phyloP scores from a whole-genome alignment of 2,888 invertebrate species.

The Ganaspis brasiliensis region DNA sequence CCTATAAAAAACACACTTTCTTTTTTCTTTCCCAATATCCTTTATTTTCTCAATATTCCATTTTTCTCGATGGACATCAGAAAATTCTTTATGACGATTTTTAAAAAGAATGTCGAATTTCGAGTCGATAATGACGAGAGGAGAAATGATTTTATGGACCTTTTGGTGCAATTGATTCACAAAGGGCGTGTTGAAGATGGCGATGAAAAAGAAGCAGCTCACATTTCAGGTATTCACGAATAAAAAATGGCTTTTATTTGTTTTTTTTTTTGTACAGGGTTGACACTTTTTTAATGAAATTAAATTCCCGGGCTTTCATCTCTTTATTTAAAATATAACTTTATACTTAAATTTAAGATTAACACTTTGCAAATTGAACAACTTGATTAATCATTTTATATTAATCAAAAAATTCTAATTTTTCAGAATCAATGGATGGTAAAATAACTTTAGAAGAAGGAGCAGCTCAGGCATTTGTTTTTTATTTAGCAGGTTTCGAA shows the following conservation, averaged over 20 bases:
- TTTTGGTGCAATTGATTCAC: conserved; percentile 76
- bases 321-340: too few relatives aligned
- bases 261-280: not conserved
- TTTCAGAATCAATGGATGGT: conserved; percentile 49
- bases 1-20: conserved; percentile 56
- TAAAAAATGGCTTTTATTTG: not conserved
- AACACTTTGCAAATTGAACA: too few relatives aligned
- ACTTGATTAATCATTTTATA: too few relatives aligned
- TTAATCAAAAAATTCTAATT: too few relatives aligned
- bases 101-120: conserved; percentile 73
- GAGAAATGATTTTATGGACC: conserved; percentile 77
- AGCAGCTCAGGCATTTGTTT: conserved; percentile 81
- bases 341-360: too few relatives aligned
- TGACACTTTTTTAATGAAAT: too few relatives aligned
- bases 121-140: conserved; percentile 69
- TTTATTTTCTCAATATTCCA: conserved; percentile 68
- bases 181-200: conserved; percentile 67
- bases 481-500: conserved; percentile 82
- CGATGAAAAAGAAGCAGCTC: conserved; percentile 52
- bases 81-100: conserved; percentile 75
- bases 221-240: conserved; percentile 13
- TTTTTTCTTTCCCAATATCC: conserved; percentile 67
- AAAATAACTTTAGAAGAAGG: conserved; percentile 77
- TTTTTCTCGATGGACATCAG: conserved; percentile 63
- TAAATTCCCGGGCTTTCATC: too few relatives aligned